Base-by-base conservation (phyloP, 2,113 vertebrate species). In the Eurystomus gularis region DNA sequence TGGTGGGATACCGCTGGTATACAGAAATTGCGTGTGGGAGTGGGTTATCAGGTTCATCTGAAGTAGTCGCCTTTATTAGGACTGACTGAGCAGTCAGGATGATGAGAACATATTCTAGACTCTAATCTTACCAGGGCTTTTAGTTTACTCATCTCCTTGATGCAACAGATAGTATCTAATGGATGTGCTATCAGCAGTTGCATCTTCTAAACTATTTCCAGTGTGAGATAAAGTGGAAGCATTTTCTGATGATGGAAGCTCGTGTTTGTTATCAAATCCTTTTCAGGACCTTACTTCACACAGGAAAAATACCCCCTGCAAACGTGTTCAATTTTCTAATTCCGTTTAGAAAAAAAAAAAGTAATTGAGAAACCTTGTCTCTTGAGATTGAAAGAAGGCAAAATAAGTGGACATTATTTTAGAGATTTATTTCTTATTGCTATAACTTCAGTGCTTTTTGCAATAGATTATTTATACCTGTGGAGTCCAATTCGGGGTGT, bases 41-140 rank as follows among this genome's bases (percentile, higher is more conserved):
- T 8, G 51, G 21, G 29, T 61, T 88, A 37, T 17, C n/a, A 23
- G 49, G 24, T 8, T 71, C 78, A 44, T 17, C 10, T 72, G 24
- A 68, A 58, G 8, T 4, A 62, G 26, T 37, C 0, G 0, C 48
- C 29, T 80, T 33, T 42, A 26, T 17, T 60, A 58, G n/a, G 33
- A 65, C 6, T 1, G 35, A 48, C 8, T 3, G 12, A 76, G 40
- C 29, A 61, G 29, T 23, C 20, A 39, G 44, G 54, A 68, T 64
- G 9, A 82, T 60, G 62, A 39, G 25, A 68, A 14, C 12, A 26
- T 51, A 24, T 39, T 77, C 37, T 55, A 21, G 18, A 33, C 37
- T 31, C 9, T 58, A 11, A 70, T 48, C 11, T 72, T 39, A 21
- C 44, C 10, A 1, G 18, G 17, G 4, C n/a, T 86, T 83, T 52